These are phyloP conservation scores for Hydra vulgaris DNA, from an alignment of 30 jellyfish, hydroid and myxozoan genomes.

Conservation along the genomic window DNA sequence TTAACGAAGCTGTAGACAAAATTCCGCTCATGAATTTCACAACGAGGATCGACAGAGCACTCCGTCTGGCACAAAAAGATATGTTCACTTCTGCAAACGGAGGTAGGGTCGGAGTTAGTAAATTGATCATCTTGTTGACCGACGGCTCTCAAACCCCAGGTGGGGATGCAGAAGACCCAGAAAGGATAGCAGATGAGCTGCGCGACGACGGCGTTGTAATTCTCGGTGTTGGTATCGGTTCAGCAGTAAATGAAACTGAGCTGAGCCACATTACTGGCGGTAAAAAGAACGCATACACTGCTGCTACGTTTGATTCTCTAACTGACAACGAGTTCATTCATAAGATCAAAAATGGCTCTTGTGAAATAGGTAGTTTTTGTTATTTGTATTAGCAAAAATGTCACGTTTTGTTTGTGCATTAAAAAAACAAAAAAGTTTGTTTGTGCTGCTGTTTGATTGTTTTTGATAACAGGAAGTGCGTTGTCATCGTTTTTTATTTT, in stretches of 20 bases:
- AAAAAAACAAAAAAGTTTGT: no score
- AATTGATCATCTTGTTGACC: conserved; percentile 51
- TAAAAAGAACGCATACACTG: conserved; percentile 1
- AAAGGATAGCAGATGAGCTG: conserved; percentile 41
- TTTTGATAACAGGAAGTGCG: no score
- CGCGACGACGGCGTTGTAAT: conserved; percentile 41
- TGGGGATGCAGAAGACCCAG: conserved; percentile 53
- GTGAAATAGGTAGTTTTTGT: no score
- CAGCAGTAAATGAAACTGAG: conserved; percentile 46
- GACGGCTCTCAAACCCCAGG: conserved; percentile 77
- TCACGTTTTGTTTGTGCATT: no score
- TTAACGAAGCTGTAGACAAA: conserved; percentile 47
- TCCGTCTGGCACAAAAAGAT: conserved; percentile 31
- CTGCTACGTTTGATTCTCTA: conserved; percentile 28
- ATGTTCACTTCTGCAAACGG: conserved; percentile 46
- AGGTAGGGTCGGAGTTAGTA: conserved; percentile 48
- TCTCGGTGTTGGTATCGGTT: conserved; percentile 64
- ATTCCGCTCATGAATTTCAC: conserved; percentile 53
- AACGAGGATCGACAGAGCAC: conserved; percentile 68
- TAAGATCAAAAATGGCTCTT: no score
- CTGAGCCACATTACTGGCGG: conserved; percentile 58
- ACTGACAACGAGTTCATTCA: conserved; percentile 21
- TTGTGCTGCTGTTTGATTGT: no score
- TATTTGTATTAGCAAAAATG: no score
- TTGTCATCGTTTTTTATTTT: no score